Percentiles rank a stretch among this genome's conserved stretches.
Conservation (phyloP, 2,797 vertebrate genomes). For the Tenualosa ilisha region DNA sequence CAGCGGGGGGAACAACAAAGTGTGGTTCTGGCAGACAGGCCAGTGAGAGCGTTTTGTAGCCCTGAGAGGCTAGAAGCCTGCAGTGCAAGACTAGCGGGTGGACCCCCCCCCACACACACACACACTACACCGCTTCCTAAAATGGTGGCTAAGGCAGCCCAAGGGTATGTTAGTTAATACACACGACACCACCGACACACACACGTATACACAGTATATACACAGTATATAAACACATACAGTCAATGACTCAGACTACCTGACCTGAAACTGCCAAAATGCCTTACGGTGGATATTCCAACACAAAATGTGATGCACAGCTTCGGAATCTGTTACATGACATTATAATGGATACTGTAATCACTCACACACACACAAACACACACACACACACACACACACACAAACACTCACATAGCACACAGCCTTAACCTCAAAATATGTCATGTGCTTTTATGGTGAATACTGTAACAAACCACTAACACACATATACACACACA, state of each 20-base stretch:
- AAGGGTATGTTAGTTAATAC: neutral
- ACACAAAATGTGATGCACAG: neutral
- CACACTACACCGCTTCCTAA: neutral
- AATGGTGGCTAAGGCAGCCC: neutral
- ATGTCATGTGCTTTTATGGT: neutral
- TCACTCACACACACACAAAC: neutral
- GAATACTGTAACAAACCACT: neutral
- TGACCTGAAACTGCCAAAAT: neutral
- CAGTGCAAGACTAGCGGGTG: neutral
- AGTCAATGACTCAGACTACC: neutral
- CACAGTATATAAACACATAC: neutral
- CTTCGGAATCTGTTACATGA: neutral
- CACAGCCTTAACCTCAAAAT: neutral
- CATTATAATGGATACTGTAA: neutral
- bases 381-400: slow-evolving; percentile 4
- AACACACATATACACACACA: neutral
- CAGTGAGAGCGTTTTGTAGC: too few relatives aligned
- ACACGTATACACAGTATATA: neutral
- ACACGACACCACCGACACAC: neutral
- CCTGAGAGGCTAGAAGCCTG: too few relatives aligned
- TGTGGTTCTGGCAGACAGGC: neutral
- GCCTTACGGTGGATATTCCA: neutral
- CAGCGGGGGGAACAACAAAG: neutral
- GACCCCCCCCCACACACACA: neutral
- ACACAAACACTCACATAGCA: neutral